Evolutionary conservation across 2,888 invertebrate species (phyloP).

Genomic region (Fragum fragum): DNA sequence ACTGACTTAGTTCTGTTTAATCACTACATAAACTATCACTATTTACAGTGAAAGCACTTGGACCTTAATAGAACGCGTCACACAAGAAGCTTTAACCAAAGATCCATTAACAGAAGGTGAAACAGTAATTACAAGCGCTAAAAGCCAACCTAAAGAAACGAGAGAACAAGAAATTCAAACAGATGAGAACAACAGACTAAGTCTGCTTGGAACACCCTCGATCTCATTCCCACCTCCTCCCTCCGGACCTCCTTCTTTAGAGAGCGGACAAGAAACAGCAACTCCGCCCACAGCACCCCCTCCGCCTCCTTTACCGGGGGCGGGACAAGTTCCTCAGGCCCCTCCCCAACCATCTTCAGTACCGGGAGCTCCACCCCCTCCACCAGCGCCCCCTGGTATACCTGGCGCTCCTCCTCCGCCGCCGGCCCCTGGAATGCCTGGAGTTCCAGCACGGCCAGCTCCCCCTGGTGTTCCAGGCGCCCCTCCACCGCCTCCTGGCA

Average conservation of each 20-base stretch:
- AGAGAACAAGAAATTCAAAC: constrained; percentile 77
- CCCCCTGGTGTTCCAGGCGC: constrained; percentile 47
- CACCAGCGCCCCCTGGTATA: constrained; percentile 55
- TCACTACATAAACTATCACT: too few species aligned
- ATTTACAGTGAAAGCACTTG: constrained; percentile 79
- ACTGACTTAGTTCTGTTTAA: too few species aligned
- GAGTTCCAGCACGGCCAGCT: constrained; percentile 61
- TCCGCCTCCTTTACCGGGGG: constrained; percentile 59
- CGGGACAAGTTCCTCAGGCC: constrained; percentile 47
- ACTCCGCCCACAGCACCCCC: constrained; percentile 64
- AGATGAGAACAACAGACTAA: constrained; percentile 41
- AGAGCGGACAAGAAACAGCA: constrained; percentile 45
- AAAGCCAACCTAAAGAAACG: constrained; percentile 29
- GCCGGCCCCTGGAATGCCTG: constrained; percentile 44
- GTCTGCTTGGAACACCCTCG: neutral
- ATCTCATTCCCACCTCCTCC: constrained; percentile 7
- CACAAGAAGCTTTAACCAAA: constrained; percentile 72
- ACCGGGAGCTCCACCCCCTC: constrained; percentile 48
- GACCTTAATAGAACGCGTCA: constrained; percentile 76
- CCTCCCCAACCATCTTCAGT: constrained; percentile 64
- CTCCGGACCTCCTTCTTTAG: neutral
- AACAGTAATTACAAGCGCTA: constrained; percentile 50
- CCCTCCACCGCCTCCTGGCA: constrained; percentile 48
- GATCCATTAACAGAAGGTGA: constrained; percentile 60
- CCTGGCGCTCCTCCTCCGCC: constrained; percentile 66